phyloP scores from a whole-genome alignment of 2,113 vertebrate genomes.

The Anoplopoma fimbria region DNA sequence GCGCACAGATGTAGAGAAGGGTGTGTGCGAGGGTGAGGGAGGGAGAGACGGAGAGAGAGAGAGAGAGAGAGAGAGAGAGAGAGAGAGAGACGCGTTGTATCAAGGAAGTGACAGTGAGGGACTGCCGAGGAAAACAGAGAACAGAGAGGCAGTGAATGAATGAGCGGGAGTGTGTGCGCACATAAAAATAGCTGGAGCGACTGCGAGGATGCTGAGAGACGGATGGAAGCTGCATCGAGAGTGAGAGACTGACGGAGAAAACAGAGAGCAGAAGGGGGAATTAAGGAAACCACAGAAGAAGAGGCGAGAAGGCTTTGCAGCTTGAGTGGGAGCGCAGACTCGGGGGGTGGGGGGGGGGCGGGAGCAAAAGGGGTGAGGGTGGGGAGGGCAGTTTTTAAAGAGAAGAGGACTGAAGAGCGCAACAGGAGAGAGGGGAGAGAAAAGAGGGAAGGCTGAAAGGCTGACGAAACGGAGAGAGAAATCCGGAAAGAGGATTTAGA shows the following conservation, averaged over 20 bases:
- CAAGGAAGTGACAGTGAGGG: constrained; percentile 55
- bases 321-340: constrained; percentile 30
- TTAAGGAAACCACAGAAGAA: constrained; percentile 54
- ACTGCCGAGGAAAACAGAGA: constrained; percentile 52
- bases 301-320: constrained; percentile 50
- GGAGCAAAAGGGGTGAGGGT: background rate
- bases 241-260: constrained; percentile 14
- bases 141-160: constrained; percentile 35
- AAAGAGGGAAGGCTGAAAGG: constrained; percentile 29
- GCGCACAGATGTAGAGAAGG: constrained; percentile 34
- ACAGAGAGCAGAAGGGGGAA: constrained; percentile 52
- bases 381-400: constrained; percentile 44
- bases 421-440: constrained; percentile 51
- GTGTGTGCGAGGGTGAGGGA: constrained; percentile 2
- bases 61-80: background rate
- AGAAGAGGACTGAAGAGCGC: constrained; percentile 48
- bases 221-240: constrained; percentile 49
- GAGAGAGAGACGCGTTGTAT: constrained; percentile 41
- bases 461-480: constrained; percentile 75
- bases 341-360: background rate
- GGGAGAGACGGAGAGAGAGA: background rate
- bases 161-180: background rate
- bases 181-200: constrained; percentile 53
- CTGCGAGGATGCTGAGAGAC: constrained; percentile 35
- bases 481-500: constrained; percentile 76